Base-by-base conservation (phyloP, 1,140 invertebrate species). In the Hermetia illucens region DNA sequence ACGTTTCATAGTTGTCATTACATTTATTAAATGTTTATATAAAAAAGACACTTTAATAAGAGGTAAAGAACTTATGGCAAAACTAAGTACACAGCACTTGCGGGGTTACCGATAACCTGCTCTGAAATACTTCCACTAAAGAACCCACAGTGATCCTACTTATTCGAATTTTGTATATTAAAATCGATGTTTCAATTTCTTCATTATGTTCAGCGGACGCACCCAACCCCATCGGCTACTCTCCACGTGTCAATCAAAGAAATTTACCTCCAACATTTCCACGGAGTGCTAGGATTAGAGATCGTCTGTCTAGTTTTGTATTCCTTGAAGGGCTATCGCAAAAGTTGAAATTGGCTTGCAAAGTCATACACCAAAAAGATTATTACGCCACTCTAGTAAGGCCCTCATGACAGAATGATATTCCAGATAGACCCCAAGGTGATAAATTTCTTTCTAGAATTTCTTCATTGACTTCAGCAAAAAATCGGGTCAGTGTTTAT, bases 231-330 rank as follows among this genome's bases (percentile, higher is more conserved):
- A 76, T 91, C 69, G 91, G 91, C 1, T 97, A 97, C 66, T 90
- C 96, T 55, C 89, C 92, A 16, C 75, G 92, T 56, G 82, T 94
- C 22, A 96, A 96, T 65, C 91, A 95, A 63, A 75, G 92, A 44
- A 68, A 95, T 21, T 65, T 96, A 20, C 93, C 93, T 25, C 92
- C 93, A 1, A 95, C 93, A n/a, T 98, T 98, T 70, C 94, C 94
- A 8, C 72, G 93, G 2, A 96, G 94, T 62, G 92, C 91, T 2
- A 83, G 88, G 63, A 93, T 97, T 47, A 87, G 87, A 46, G 78
- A 80, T 33, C 69, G 87, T 25, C 59, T 68, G 21, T 86, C 92
- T 49, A 82, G 90, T 20, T 62, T 92, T 42, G 70, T 76, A 47
- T 95, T 94, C 63, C 75, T 95, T 48, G 75, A 83, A 46, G 77